These are phyloP conservation scores for Clupea harengus DNA, from an alignment of 2,113 vertebrate species.

Conservation along the genomic window DNA sequence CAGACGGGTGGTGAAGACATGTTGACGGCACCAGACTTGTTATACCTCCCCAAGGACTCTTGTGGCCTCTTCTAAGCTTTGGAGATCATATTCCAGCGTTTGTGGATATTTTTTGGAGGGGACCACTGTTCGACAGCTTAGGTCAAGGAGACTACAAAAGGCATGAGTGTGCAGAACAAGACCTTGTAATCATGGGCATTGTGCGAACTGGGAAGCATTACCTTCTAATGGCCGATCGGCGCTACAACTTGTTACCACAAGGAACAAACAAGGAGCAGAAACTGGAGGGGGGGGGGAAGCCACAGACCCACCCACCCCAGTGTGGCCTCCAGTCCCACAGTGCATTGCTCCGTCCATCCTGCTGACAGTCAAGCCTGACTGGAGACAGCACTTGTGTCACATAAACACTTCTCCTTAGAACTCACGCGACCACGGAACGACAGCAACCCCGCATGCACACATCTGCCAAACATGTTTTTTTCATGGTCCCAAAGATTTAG, in stretches of 20 bases:
- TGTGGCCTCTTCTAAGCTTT: conserved; percentile 42
- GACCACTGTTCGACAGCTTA: conserved; percentile 51
- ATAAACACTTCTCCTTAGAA: conserved; percentile 17
- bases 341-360: conserved; percentile 31
- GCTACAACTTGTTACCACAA: conserved; percentile 47
- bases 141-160: conserved; percentile 51
- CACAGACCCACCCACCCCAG: conserved; percentile 37
- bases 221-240: conserved; percentile 41
- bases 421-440: not conserved
- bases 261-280: conserved; percentile 57
- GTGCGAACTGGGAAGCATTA: conserved; percentile 48
- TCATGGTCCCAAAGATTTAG: not conserved
- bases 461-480: conserved; percentile 1
- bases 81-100: conserved; percentile 52
- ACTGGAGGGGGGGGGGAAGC: conserved; percentile 39
- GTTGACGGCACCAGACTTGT: conserved; percentile 45
- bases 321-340: conserved; percentile 29
- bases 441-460: not conserved
- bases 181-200: conserved; percentile 43
- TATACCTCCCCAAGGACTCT: conserved; percentile 50
- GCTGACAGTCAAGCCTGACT: conserved; percentile 16
- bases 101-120: conserved; percentile 24
- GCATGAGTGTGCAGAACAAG: conserved; percentile 30
- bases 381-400: conserved; percentile 17
- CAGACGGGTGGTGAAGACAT: conserved; percentile 46